Evolutionary conservation across 2,113 vertebrate species (phyloP).

Genomic region (Lamprotornis superbus): DNA sequence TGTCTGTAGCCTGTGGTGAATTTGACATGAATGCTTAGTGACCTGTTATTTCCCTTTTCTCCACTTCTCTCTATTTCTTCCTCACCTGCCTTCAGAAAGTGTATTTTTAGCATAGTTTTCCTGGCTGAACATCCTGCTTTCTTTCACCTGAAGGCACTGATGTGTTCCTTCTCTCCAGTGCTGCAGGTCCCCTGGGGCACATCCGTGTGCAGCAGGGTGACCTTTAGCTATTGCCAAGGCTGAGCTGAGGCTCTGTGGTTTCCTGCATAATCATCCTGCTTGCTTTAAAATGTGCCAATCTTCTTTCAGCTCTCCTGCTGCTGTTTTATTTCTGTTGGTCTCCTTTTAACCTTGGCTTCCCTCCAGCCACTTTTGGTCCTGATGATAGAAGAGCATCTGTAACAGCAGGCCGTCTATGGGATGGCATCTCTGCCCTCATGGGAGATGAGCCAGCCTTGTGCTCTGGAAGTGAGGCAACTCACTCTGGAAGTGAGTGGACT

Average conservation of each 20-base stretch:
- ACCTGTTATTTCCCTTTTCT: background rate
- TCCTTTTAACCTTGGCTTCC: slow-evolving; percentile 50
- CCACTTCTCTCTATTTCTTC: background rate
- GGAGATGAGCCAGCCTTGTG: background rate
- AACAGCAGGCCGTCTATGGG: background rate
- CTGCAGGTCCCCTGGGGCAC: background rate
- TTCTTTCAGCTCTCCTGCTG: background rate
- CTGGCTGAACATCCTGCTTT: background rate
- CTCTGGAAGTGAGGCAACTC: background rate
- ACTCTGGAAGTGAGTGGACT: background rate
- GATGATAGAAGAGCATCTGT: background rate
- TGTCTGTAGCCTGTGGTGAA: background rate
- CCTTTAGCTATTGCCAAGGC: background rate
- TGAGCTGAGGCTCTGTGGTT: background rate
- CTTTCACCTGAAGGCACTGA: background rate
- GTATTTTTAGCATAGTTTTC: background rate
- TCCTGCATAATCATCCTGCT: background rate
- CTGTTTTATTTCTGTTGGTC: slow-evolving; percentile 32
- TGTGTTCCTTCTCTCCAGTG: background rate
- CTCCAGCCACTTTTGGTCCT: background rate
- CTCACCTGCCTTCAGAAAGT: background rate
- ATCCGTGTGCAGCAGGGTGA: background rate
- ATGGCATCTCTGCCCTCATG: background rate
- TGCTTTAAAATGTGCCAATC: slow-evolving; percentile 12
- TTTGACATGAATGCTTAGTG: background rate